Percentiles rank a stretch among this genome's conserved stretches.
Conservation (phyloP, 2,113 vertebrate species). For the Ptilorrhoa leucosticta region DNA sequence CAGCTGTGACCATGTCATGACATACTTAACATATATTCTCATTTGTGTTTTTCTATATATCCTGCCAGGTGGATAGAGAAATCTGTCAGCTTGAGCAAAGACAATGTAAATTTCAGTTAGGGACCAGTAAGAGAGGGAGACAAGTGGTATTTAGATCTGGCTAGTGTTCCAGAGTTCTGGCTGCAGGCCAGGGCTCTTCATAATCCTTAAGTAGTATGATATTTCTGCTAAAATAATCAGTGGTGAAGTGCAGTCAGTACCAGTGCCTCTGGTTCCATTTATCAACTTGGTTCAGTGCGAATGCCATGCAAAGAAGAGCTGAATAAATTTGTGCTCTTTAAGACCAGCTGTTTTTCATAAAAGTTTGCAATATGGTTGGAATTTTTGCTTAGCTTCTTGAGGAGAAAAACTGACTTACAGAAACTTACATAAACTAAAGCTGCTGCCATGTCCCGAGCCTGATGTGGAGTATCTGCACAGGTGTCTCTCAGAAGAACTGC, state of each 20-base stretch:
- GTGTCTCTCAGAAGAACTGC: not conserved
- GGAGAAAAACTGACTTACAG: not conserved
- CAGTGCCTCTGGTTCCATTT: not conserved
- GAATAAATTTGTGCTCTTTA: not conserved
- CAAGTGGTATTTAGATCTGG: not conserved
- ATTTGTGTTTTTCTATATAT: not conserved
- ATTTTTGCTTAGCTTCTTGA: not conserved
- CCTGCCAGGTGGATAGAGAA: not conserved
- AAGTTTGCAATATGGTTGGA: not conserved
- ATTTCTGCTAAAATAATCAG: slow-evolving; percentile 35
- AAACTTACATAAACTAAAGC: not conserved
- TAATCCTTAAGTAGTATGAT: slow-evolving; percentile 32
- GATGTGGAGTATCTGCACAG: not conserved
- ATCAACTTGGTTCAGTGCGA: not conserved
- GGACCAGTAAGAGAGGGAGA: not conserved
- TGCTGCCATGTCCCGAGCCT: not conserved
- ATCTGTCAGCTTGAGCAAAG: not conserved
- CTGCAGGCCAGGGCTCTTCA: slow-evolving; percentile 2
- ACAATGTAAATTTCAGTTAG: not conserved
- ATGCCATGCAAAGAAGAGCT: not conserved
- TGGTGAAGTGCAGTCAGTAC: not conserved
- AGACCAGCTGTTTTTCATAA: not conserved
- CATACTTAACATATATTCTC: not conserved
- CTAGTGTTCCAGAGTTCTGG: not conserved
- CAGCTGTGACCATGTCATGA: not conserved